Percentiles rank a stretch among this genome's conserved stretches.
phyloP scores from a whole-genome alignment of 1,140 invertebrate species.

The Eriocheir sinensis region DNA sequence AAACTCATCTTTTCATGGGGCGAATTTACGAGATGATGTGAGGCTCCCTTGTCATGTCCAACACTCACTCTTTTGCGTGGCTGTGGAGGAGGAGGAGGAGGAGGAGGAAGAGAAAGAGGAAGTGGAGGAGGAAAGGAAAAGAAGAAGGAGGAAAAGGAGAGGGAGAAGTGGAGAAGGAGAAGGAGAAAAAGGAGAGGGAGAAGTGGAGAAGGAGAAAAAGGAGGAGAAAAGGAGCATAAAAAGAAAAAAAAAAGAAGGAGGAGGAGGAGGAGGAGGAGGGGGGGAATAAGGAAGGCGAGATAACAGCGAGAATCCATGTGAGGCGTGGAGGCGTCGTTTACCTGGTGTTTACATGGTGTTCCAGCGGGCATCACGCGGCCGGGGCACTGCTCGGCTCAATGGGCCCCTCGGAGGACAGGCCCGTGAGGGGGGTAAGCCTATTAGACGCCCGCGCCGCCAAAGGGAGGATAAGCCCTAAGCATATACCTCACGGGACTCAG shows the following conservation, averaged over 20 bases:
- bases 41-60: background rate
- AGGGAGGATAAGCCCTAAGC: background rate
- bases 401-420: background rate
- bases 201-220: too few relatives aligned
- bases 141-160: too few relatives aligned
- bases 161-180: too few relatives aligned
- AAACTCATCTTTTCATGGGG: too few relatives aligned
- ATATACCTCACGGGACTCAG: background rate
- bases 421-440: background rate
- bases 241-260: too few relatives aligned
- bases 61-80: background rate
- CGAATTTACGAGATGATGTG: too few relatives aligned
- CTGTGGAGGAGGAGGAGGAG: background rate
- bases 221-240: too few relatives aligned
- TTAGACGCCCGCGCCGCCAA: background rate
- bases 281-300: too few relatives aligned
- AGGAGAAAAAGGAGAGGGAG: too few relatives aligned
- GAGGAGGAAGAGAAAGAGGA: too few relatives aligned
- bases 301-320: background rate
- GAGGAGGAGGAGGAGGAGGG: too few relatives aligned
- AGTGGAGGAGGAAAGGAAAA: too few relatives aligned
- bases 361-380: slow-evolving; percentile 27
- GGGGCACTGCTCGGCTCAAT: background rate
- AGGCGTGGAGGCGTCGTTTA: background rate
- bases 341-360: slow-evolving; percentile 53